Evolutionary conservation across 2,888 invertebrate species (phyloP).

Genomic region (Parnassius mnemosyne): DNA sequence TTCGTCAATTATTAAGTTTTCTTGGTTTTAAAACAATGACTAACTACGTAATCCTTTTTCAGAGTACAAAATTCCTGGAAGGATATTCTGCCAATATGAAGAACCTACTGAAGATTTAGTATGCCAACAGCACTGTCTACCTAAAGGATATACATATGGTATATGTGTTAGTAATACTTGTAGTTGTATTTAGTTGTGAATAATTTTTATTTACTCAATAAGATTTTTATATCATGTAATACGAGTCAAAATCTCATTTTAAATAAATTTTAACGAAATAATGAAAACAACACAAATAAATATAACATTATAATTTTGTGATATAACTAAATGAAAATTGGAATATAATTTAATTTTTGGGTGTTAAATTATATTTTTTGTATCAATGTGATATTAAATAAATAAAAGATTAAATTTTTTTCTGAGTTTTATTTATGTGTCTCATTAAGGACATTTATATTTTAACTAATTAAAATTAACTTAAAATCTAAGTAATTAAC

Average conservation of each 20-base stretch:
- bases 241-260: too few relatives aligned
- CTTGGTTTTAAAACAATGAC: background rate
- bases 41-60: slow-evolving; percentile 30
- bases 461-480: too few relatives aligned
- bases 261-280: too few relatives aligned
- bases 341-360: too few relatives aligned
- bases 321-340: too few relatives aligned
- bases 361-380: too few relatives aligned
- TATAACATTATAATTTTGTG: too few relatives aligned
- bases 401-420: background rate
- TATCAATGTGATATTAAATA: background rate
- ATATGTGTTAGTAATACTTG: slow-evolving; percentile 61
- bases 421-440: background rate
- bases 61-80: slow-evolving; percentile 39
- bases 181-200: slow-evolving; percentile 54
- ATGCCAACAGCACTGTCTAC: slow-evolving; percentile 63
- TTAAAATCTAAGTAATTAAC: too few relatives aligned
- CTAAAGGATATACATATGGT: slow-evolving; percentile 68
- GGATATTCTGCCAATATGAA: slow-evolving; percentile 49
- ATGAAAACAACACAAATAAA: too few relatives aligned
- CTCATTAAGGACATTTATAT: background rate
- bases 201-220: too few relatives aligned
- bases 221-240: too few relatives aligned
- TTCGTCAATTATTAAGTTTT: too few relatives aligned
- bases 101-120: slow-evolving; percentile 55